phyloP scores from a whole-genome alignment of 1,140 invertebrate genomes.

The Drosophila auraria region DNA sequence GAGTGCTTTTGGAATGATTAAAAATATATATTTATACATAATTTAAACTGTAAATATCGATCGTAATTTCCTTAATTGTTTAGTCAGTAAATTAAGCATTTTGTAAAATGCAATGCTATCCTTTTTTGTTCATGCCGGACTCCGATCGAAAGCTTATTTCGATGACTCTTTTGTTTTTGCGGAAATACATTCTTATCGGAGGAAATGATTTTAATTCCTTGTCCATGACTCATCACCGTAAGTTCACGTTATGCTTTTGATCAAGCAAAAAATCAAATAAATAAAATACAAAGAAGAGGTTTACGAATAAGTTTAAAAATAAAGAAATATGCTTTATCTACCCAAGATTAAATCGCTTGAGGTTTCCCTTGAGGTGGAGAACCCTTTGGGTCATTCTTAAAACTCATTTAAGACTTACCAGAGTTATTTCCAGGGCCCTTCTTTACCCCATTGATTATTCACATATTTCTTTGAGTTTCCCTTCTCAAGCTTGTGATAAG shows the following conservation, averaged over 20 bases:
- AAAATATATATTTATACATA: no score
- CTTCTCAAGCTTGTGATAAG: conserved; percentile 10
- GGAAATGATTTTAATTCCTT: conserved; percentile 2
- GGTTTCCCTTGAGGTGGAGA: neutral
- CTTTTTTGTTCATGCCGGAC: neutral
- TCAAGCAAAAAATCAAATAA: neutral
- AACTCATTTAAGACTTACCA: neutral
- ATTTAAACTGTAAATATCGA: neutral
- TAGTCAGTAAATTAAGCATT: neutral
- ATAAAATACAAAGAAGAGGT: neutral
- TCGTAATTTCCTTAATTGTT: neutral
- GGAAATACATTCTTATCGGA: conserved; percentile 6
- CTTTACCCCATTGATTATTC: conserved; percentile 25
- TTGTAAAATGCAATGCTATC: no score
- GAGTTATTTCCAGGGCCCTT: neutral
- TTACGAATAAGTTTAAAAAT: neutral
- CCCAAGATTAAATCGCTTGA: neutral
- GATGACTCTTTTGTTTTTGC: conserved; percentile 8
- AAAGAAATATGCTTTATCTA: no score
- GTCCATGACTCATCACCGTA: neutral
- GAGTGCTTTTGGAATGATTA: no score
- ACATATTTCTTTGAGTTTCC: conserved; percentile 11
- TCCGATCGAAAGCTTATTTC: neutral
- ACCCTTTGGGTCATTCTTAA: neutral
- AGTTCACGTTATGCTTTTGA: neutral